phyloP scores from a whole-genome alignment of 2,888 invertebrate genomes.

The Scotopteryx bipunctaria region DNA sequence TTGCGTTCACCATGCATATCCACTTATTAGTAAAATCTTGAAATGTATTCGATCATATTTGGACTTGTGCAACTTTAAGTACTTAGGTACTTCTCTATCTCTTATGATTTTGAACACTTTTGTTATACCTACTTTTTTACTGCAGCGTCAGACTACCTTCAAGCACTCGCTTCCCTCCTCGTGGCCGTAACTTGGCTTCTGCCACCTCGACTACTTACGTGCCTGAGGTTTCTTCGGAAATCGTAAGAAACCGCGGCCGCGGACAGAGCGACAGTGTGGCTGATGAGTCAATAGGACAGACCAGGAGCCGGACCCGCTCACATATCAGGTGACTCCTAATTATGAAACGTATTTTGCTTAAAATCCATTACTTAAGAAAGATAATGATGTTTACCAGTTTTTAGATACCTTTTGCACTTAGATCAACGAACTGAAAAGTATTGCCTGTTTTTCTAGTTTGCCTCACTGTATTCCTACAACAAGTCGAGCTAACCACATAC shows the following conservation, averaged over 20 bases:
- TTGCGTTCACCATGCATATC: too few species aligned
- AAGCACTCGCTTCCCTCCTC: constrained; percentile 93
- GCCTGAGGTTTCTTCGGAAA: constrained; percentile 74
- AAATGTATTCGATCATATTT: too few species aligned
- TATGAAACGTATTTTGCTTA: not conserved
- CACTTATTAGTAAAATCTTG: too few species aligned
- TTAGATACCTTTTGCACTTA: too few species aligned
- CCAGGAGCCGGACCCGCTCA: constrained; percentile 83
- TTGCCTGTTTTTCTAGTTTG: too few species aligned
- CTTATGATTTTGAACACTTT: not conserved
- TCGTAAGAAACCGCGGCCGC: constrained; percentile 68
- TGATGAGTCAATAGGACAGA: constrained; percentile 75
- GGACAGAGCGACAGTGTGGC: constrained; percentile 72
- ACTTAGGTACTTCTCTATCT: too few species aligned
- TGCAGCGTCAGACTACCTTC: constrained; percentile 85
- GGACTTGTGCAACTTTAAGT: too few species aligned
- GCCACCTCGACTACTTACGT: constrained; percentile 77
- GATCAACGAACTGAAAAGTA: too few species aligned
- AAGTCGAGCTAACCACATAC: not conserved
- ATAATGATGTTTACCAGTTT: too few species aligned
- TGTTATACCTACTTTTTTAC: not conserved
- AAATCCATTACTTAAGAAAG: too few species aligned
- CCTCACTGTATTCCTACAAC: too few species aligned
- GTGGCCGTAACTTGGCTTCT: constrained; percentile 79
- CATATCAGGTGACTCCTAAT: constrained; percentile 81